Evolutionary conservation across 2,888 invertebrate genomes (phyloP).

Genomic region (Stratiomys singularior): DNA sequence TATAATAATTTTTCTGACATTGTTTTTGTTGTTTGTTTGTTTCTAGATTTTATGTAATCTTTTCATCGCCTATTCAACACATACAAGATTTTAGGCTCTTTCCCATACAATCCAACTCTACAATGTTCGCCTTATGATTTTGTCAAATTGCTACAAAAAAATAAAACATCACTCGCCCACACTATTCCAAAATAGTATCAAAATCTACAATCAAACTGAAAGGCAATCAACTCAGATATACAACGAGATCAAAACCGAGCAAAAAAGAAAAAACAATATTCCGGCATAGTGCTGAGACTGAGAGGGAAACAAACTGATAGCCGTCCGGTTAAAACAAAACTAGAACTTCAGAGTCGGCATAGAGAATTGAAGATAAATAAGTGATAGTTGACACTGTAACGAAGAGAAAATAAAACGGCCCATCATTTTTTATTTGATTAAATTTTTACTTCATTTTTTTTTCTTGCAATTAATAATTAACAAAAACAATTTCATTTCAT

Average conservation of each 20-base stretch:
- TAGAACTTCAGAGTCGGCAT: neutral
- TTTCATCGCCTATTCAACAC: too few relatives aligned
- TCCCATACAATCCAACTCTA: too few relatives aligned
- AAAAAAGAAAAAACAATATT: neutral
- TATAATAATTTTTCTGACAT: too few relatives aligned
- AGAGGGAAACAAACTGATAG: neutral
- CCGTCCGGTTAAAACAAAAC: neutral
- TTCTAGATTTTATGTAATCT: too few relatives aligned
- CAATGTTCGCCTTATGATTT: neutral
- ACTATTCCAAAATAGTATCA: neutral
- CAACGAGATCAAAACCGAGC: neutral
- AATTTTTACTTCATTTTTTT: conserved; percentile 43
- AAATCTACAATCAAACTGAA: neutral
- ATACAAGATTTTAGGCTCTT: too few relatives aligned
- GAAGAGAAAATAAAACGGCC: conserved; percentile 22
- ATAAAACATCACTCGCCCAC: conserved; percentile 1
- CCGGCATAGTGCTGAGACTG: neutral
- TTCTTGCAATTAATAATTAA: conserved; percentile 51
- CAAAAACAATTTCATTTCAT: conserved; percentile 50
- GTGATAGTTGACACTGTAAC: neutral
- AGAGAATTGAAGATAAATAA: neutral
- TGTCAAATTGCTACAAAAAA: neutral
- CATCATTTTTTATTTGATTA: conserved; percentile 40
- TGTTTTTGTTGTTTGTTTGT: too few relatives aligned
- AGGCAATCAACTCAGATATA: too few relatives aligned